Base-by-base conservation (phyloP, 2,888 invertebrate species). In the Diarsia mendica region DNA sequence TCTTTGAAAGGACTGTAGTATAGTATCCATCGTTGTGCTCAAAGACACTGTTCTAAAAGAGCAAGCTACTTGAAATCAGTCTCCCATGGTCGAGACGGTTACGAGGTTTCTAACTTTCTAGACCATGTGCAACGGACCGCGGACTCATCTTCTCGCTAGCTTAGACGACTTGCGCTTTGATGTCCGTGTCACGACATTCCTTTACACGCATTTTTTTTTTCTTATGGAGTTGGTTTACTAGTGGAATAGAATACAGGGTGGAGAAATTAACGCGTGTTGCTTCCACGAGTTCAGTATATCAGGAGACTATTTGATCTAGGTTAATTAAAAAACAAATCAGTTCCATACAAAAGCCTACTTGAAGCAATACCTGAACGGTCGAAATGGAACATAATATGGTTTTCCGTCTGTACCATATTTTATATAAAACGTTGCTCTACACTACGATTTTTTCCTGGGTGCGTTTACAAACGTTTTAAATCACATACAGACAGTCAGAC, bases 31-130 rank as follows among this genome's bases (percentile, higher is more conserved):
- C 28, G 15, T 28, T 28, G 28, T n/a, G 3, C n/a, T 63, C 44
- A 63, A 63, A 63, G 13, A 63, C n/a, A 63, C 44, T 23, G 63
- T 8, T 44, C 33, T 23, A 18, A 46, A 55, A 23, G 28, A 33
- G n/a, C 28, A 75, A 18, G 28, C 6, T 28, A 10, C 13, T 49
- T 44, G 20, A 53, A 65, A 64, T 77, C 33, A 33, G 23, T 67
- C 15, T 49, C 15, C 46, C 33, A 64, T 77, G n/a, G 39, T 11
- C 3, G 28, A 75, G 75, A 60, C 10, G 33, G 13, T 53, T 60
- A 78, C 46, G 60, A 77, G 78, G 78, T 78, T 82, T 76, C n/a
- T n/a, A n/a, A n/a, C n/a, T n/a, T n/a, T n/a, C 66, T 66, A 61
- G 78, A 49, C 23, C 82, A 66, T 61, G 67, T 61, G 53, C 67